A percentile compares a stretch with the other conserved stretches of the same genome.
phyloP scores from a whole-genome alignment of 2,888 invertebrate species.

The Adelognathus sp. region DNA sequence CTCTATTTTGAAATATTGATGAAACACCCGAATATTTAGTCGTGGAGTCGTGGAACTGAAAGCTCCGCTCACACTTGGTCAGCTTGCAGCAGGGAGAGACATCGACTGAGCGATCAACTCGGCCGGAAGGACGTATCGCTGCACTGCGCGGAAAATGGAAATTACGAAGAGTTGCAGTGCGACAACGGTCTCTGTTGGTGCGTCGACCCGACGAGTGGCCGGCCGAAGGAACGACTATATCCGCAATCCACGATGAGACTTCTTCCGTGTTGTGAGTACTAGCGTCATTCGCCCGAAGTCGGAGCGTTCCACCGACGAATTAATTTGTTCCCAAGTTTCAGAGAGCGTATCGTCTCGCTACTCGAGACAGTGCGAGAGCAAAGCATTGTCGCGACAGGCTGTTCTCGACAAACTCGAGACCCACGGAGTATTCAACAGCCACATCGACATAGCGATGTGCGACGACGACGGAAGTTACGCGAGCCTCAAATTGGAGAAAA shows the following conservation, averaged over 20 bases:
- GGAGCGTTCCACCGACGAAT: neutral
- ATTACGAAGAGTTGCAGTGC: slow-evolving; percentile 87
- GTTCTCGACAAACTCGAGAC: slow-evolving; percentile 83
- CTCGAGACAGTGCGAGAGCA: slow-evolving; percentile 86
- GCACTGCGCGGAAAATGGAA: slow-evolving; percentile 86
- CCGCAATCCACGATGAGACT: slow-evolving; percentile 83
- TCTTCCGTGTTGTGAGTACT: slow-evolving; percentile 86
- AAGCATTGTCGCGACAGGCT: slow-evolving; percentile 82
- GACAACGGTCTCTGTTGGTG: slow-evolving; percentile 88
- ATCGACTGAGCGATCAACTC: slow-evolving; percentile 81
- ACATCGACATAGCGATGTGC: slow-evolving; percentile 83
- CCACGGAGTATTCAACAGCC: slow-evolving; percentile 84
- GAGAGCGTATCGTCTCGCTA: slow-evolving; percentile 80
- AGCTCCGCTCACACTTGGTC: slow-evolving; percentile 2
- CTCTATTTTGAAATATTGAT: neutral
- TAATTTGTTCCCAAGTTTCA: neutral
- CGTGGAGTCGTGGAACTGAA: neutral
- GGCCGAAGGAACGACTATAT: slow-evolving; percentile 81
- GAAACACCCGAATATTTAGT: neutral
- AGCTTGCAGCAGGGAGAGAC: slow-evolving; percentile 86
- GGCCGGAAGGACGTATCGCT: slow-evolving; percentile 82
- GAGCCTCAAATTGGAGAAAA: slow-evolving; percentile 82
- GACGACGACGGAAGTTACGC: slow-evolving; percentile 87
- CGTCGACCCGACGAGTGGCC: slow-evolving; percentile 84
- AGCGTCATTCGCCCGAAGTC: neutral